phyloP scores from a whole-genome alignment of 2,888 invertebrate species.

The Palloptera scutellata region DNA sequence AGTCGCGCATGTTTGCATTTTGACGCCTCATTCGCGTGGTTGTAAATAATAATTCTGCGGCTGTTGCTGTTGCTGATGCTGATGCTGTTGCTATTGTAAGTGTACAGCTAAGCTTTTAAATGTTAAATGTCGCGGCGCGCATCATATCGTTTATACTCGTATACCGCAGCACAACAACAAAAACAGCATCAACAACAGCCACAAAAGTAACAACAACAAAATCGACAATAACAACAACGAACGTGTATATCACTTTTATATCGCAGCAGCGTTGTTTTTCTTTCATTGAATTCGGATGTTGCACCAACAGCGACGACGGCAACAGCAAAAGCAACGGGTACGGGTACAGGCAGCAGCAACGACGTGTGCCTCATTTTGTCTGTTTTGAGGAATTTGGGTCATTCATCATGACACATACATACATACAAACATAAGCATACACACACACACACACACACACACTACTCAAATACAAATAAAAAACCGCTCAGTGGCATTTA shows the following conservation, averaged over 20 bases:
- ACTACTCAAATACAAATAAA: slow-evolving; percentile 2
- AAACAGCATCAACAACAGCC: background rate
- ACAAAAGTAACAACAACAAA: slow-evolving; percentile 4
- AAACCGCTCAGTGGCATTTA: slow-evolving; percentile 7
- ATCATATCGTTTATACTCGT: slow-evolving; percentile 2
- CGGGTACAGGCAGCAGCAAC: slow-evolving; percentile 3
- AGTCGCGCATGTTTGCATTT: slow-evolving; percentile 4
- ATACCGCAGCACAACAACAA: background rate
- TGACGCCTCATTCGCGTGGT: slow-evolving; percentile 11
- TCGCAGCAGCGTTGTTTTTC: slow-evolving; percentile 1
- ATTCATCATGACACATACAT: slow-evolving; percentile 25
- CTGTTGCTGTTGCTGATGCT: slow-evolving; percentile 30
- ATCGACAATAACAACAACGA: slow-evolving; percentile 1
- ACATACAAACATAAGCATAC: slow-evolving; percentile 13
- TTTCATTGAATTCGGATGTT: slow-evolving; percentile 36
- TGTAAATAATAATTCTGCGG: slow-evolving; percentile 32
- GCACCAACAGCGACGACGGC: slow-evolving; percentile 25
- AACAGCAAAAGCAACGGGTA: slow-evolving; percentile 2
- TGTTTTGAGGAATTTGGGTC: slow-evolving; percentile 33
- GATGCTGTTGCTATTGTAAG: slow-evolving; percentile 20
- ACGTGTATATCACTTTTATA: no score
- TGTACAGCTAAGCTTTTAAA: slow-evolving; percentile 35
- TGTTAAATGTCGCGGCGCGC: slow-evolving; percentile 30
- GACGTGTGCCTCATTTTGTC: slow-evolving; percentile 29
- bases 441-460: slow-evolving; percentile 18